Evolutionary conservation across 2,797 vertebrate species (phyloP), one percentile per base, ranked within the genome.

Genomic region (Sebastes melanostomus): DNA sequence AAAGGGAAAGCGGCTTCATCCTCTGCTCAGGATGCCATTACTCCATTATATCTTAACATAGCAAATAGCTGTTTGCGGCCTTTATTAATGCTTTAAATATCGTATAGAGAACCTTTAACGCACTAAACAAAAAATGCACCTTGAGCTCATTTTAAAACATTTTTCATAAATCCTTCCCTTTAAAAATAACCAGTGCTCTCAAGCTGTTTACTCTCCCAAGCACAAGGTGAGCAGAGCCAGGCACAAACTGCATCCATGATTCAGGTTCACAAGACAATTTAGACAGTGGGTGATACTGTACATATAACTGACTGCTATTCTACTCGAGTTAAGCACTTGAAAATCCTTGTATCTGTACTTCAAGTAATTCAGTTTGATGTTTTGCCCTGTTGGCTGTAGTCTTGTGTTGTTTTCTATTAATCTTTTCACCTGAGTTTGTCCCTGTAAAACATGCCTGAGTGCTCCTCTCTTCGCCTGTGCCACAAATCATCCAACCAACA

Each of bases 401-500:
- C 16, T 46, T 42, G 30, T 25, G 6, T 65, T 59, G 11, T 22
- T 22, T 27, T 22, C 8, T 20, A 5, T 80, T 73, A 8, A 25
- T 32, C 25, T 27, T 63, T 56, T 73, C 24, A 65, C 30, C 54
- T 60, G 81, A 72, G 22, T 66, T 67, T 67, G 32, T 50, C 8
- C 18, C 55, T 62, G 14, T 72, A 67, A 84, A 83, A 69, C 60
- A 74, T 24, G 25, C 34, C 25, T 20, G 46, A 65, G 60, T 38
- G 30, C 76, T 25, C 30, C 50, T 52, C 27, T 61, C 32, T 62
- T 50, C 36, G 25, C 30, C 12, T 58, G 32, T 14, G 34, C 58
- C 80, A 66, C 30, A 83, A 75, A 84, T 90, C 73, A 73, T 75
- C 76, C 55, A 65, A 67, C 66, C 30, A 32, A 46, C 46, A 42